Evolutionary conservation across 2,113 vertebrate species (phyloP), one percentile per base, ranked within the genome.

Genomic region (Seriola dumerili): DNA sequence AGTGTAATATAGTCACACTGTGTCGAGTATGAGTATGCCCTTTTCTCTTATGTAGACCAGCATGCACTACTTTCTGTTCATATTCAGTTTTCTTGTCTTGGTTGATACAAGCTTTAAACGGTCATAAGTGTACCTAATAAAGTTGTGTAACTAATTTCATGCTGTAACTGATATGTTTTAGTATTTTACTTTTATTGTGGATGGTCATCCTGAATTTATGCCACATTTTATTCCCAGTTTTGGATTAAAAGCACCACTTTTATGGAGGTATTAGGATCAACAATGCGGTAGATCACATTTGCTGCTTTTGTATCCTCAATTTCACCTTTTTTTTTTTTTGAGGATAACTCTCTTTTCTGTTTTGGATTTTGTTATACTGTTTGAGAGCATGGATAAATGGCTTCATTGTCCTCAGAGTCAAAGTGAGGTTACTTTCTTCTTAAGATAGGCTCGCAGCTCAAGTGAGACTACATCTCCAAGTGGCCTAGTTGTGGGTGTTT

Each of bases 391-490:
- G 77, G 14, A 17, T 14, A 77, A 84, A 74, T n/a, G 55, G 6
- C 69, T 68, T 25, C 44, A 68, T 83, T 87, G 82, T 77, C 58
- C 67, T 79, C 67, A 70, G 72, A 79, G 82, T 84, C 72, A 85
- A 52, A 42, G 32, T 68, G 80, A 85, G 80, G 78, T 83, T 70
- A 61, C 36, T 42, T 78, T 64, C 72, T 64, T 76, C 78, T 85
- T 83, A 83, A 71, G 17, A 63, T 5, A 42, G 48, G 72, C 78
- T n/a, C 73, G 61, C 78, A 78, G 76, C 69, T 80, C 42, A 73
- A 85, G 64, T 67, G 66, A 87, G 70, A 82, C 85, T 85, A 70
- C 32, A 67, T 80, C 72, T 86, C n/a, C 21, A 62, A 71, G 72
- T 83, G 85, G 32, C 76, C 74, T 54, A 48, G 67, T 72, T 75